phyloP scores from a whole-genome alignment of 2,888 invertebrate genomes.

The Cremastobaeus sp. region DNA sequence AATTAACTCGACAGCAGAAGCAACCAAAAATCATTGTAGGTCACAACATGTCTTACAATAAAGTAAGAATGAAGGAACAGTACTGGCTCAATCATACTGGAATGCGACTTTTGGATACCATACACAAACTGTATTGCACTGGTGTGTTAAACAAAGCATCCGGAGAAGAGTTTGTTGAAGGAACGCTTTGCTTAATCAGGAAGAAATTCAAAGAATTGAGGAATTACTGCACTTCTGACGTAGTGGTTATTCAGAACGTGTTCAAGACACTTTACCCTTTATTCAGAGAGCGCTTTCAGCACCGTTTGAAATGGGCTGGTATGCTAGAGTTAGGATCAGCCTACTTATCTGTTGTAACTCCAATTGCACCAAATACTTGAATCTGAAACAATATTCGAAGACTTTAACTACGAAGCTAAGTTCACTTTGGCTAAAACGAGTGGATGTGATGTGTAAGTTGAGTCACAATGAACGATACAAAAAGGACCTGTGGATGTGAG shows the following conservation, averaged over 20 bases:
- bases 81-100: constrained; percentile 89
- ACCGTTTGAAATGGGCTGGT: constrained; percentile 96
- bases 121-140: constrained; percentile 93
- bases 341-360: constrained; percentile 93
- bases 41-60: constrained; percentile 97
- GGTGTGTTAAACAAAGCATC: constrained; percentile 85
- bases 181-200: constrained; percentile 87
- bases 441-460: constrained; percentile 90
- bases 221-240: constrained; percentile 94
- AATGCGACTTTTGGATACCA: constrained; percentile 95
- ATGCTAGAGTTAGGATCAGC: constrained; percentile 95
- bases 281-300: constrained; percentile 93
- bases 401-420: constrained; percentile 90
- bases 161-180: constrained; percentile 91
- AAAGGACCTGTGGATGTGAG: constrained; percentile 96
- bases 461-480: constrained; percentile 86
- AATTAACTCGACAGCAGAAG: constrained; percentile 77
- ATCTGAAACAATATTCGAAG: constrained; percentile 89
- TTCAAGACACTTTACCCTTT: constrained; percentile 86
- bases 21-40: constrained; percentile 89
- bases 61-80: constrained; percentile 93
- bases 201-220: constrained; percentile 88
- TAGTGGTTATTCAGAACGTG: constrained; percentile 89
- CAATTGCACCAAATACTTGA: no score
- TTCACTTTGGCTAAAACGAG: constrained; percentile 87